Percentiles rank a stretch among this genome's conserved stretches.
phyloP scores from a whole-genome alignment of 1,140 invertebrate species.

The Drosophila ficusphila region DNA sequence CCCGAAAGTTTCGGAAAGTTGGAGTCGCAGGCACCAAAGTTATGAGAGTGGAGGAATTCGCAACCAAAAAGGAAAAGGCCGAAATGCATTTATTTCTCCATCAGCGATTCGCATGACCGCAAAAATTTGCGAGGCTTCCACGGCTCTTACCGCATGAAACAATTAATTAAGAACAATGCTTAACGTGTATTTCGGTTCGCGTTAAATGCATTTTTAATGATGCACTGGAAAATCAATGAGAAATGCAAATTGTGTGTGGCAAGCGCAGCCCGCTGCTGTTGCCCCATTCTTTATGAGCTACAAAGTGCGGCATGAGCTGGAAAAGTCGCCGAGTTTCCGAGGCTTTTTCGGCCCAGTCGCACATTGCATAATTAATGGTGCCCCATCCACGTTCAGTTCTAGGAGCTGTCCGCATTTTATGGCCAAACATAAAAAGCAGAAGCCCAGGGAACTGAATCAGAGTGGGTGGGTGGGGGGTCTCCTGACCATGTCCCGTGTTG shows the following conservation, averaged over 20 bases:
- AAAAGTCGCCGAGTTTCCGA: slow-evolving; percentile 28
- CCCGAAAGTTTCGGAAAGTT: slow-evolving; percentile 5
- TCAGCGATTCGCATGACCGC: slow-evolving; percentile 40
- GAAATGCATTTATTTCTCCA: slow-evolving; percentile 4
- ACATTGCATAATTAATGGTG: slow-evolving; percentile 55
- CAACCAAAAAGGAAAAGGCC: background rate
- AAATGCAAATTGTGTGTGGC: slow-evolving; percentile 36
- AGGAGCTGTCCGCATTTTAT: slow-evolving; percentile 52
- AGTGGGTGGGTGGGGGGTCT: background rate
- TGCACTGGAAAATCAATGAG: slow-evolving; percentile 66
- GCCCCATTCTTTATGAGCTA: background rate
- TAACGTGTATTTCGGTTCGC: slow-evolving; percentile 28
- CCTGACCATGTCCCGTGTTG: slow-evolving; percentile 30
- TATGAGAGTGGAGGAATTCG: slow-evolving; percentile 10
- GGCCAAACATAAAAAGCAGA: slow-evolving; percentile 45
- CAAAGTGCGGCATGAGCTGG: slow-evolving; percentile 17
- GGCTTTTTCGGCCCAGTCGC: slow-evolving; percentile 35
- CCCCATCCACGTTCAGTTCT: slow-evolving; percentile 29
- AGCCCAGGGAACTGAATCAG: background rate
- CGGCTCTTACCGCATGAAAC: slow-evolving; percentile 30
- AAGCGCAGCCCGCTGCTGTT: background rate
- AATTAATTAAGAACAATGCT: slow-evolving; percentile 72
- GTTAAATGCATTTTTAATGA: slow-evolving; percentile 80
- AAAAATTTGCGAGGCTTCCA: slow-evolving; percentile 33
- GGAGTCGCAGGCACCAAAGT: background rate